Evolutionary conservation across 2,888 invertebrate species (phyloP).

Genomic region (Synergus laeviventris): DNA sequence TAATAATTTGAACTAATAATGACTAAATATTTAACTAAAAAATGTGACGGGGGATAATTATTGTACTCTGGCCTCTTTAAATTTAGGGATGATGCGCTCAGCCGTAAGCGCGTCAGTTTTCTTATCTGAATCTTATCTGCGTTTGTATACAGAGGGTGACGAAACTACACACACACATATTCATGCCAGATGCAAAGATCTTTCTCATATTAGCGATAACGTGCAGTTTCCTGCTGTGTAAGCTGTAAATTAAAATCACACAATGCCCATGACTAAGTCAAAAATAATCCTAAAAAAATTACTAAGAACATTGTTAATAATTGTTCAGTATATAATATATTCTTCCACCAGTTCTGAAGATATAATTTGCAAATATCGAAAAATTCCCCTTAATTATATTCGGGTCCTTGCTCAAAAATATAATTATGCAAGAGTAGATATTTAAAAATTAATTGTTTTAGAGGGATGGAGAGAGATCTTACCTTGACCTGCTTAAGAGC

Average conservation of each 20-base stretch:
- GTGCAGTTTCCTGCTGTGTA: conserved; percentile 16
- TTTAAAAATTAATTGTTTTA: neutral
- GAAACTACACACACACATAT: too few species aligned
- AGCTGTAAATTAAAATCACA: neutral
- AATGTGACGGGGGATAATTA: neutral
- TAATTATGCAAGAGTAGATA: neutral
- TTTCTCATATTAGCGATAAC: conserved; percentile 27
- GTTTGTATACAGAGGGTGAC: neutral
- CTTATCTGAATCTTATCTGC: conserved; percentile 31
- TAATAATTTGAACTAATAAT: neutral
- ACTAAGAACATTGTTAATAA: too few species aligned
- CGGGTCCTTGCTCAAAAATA: neutral
- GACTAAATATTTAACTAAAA: neutral
- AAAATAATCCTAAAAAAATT: too few species aligned
- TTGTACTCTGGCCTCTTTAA: neutral
- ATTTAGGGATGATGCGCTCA: neutral
- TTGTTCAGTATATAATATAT: too few species aligned
- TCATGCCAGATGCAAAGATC: conserved; percentile 27
- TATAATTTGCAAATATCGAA: too few species aligned
- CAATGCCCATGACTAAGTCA: neutral
- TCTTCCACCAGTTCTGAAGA: neutral
- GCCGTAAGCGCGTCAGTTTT: neutral
- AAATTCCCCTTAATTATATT: neutral
- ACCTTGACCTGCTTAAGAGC: conserved; percentile 86
- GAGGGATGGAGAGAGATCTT: conserved; percentile 61